Evolutionary conservation across 2,797 vertebrate genomes (phyloP).

Genomic region (Bucorvus abyssinicus): DNA sequence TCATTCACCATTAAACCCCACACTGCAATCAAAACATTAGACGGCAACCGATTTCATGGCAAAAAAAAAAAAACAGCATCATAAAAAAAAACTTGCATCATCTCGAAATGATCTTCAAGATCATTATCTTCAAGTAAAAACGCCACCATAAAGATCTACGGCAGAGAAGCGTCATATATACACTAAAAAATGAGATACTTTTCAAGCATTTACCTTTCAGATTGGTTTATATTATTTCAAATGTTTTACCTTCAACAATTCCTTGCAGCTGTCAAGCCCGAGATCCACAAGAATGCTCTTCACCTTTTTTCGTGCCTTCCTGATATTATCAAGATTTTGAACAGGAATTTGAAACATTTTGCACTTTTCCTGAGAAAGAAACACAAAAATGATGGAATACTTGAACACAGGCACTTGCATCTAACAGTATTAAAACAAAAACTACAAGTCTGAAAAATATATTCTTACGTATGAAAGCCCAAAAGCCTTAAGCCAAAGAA

Average conservation of each 20-base stretch:
- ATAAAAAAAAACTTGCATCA: not conserved
- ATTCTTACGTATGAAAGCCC: not conserved
- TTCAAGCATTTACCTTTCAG: not conserved
- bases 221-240: not conserved
- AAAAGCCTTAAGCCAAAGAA: not conserved
- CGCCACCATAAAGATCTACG: not conserved
- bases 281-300: slow-evolving; percentile 91
- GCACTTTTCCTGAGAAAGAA: slow-evolving; percentile 63
- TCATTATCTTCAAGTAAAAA: not conserved
- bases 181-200: not conserved
- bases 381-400: not conserved
- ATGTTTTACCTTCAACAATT: slow-evolving; percentile 76
- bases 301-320: slow-evolving; percentile 91
- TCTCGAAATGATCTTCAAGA: too few relatives aligned
- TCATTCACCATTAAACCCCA: not conserved
- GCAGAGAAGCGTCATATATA: not conserved
- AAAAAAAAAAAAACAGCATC: not conserved
- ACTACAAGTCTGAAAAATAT: not conserved
- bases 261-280: slow-evolving; percentile 90
- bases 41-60: not conserved
- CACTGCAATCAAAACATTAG: not conserved
- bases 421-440: not conserved
- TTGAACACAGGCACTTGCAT: not conserved
- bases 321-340: slow-evolving; percentile 91
- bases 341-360: slow-evolving; percentile 98